These are phyloP conservation scores for Escarpia spicata DNA, from an alignment of 2,888 invertebrate genomes.

Conservation along the genomic window DNA sequence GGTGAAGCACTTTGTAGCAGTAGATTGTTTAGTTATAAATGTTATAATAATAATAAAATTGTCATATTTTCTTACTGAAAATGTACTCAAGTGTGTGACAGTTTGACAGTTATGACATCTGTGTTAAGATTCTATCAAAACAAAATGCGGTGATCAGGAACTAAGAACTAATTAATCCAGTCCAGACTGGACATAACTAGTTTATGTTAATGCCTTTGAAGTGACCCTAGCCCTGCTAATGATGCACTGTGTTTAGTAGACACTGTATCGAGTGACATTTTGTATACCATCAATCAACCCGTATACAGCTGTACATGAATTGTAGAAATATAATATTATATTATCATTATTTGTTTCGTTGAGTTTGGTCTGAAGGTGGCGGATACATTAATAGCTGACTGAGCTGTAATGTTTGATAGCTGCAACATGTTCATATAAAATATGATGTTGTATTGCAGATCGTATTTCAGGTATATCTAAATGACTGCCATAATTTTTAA, in stretches of 20 bases:
- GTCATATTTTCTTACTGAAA: too few species aligned
- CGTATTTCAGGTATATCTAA: neutral
- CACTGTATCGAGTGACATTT: neutral
- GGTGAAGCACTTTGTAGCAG: too few species aligned
- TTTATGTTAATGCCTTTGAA: neutral
- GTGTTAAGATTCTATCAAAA: too few species aligned
- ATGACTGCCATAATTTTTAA: neutral
- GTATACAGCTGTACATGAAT: neutral
- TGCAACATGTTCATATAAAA: neutral
- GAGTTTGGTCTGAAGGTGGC: neutral
- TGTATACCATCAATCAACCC: neutral
- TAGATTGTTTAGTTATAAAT: too few species aligned
- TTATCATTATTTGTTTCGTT: conserved; percentile 1
- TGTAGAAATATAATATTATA: neutral
- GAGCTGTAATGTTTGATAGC: neutral
- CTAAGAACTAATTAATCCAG: neutral
- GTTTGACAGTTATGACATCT: too few species aligned
- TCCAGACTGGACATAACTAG: neutral
- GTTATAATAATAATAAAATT: too few species aligned
- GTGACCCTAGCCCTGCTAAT: neutral
- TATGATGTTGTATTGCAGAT: neutral
- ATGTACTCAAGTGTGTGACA: too few species aligned
- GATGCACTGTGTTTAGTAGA: neutral
- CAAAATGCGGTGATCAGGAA: neutral
- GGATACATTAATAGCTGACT: neutral